Base-by-base conservation (phyloP, 2,113 vertebrate species). In the Helogale parvula region DNA sequence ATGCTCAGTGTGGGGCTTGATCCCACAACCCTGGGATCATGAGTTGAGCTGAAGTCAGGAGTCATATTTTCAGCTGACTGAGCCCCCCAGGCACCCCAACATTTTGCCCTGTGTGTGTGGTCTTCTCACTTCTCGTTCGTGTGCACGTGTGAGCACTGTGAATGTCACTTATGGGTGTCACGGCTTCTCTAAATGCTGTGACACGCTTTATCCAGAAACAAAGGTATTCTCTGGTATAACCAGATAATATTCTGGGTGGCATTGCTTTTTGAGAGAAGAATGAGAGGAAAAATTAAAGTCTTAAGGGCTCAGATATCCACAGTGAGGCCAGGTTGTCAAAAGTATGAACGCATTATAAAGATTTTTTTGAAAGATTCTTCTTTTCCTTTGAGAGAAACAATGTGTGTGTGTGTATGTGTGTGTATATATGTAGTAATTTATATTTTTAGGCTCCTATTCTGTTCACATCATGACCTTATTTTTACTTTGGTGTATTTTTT, bases 401-500 rank as follows among this genome's bases (percentile, higher is more conserved):
- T 35, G 10, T 60, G 2, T 86, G 10, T 85, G 41, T 41, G 41
- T 41, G 41, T 41, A 31, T 35, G 10, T 60, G 1, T 86, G 10
- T 85, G 38, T 71, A 3, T 27, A 1, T 16, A 3, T 82, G 2
- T 87, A 77, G 21, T 65, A 4, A 16, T 1, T 68, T 63, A 71
- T 74, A n/a, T 57, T 65, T 14, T 87, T 88, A 57, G 19, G 10
- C 27, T 71, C 90, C 71, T 81, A 33, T 86, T 94, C 13, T 35
- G 47, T 92, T 97, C 63, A 77, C 8, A 68, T 86, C 2, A 0
- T 72, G 21, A 96, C 94, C 29, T 76, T 97, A 52, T 13, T 82
- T 98, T 97, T 94, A 74, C 87, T 88, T 38, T 93, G 29, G 9
- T 31, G 5, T 74, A 25, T 82, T 45, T 96, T 95, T 21, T 96